Conservation (phyloP, 2,113 vertebrate species). For the Mixornis gularis region DNA sequence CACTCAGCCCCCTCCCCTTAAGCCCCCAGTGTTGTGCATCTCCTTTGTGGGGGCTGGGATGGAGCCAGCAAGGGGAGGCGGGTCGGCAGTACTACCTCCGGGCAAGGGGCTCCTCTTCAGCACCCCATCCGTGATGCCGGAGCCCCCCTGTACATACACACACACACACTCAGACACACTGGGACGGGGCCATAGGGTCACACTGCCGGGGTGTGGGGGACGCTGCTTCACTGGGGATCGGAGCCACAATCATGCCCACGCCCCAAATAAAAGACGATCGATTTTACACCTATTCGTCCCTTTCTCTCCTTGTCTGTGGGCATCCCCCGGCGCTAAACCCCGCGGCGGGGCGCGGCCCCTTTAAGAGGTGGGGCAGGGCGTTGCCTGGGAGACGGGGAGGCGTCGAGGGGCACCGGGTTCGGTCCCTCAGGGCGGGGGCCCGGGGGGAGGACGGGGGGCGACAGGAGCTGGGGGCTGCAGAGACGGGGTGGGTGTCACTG, state of each 20-base stretch:
- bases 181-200: not conserved
- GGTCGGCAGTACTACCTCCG: not conserved
- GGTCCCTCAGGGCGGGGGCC: not conserved
- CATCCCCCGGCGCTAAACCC: rapidly evolving
- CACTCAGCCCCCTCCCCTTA: not conserved
- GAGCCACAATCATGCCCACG: not conserved
- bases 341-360: not conserved
- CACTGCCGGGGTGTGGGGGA: not conserved
- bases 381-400: not conserved
- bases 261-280: not conserved
- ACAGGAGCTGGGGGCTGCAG: not conserved
- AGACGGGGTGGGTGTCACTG: not conserved
- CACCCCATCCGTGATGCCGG: not conserved
- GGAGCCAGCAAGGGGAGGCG: not conserved
- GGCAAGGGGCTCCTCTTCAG: not conserved
- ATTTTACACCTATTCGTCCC: not conserved
- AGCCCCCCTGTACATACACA: not conserved
- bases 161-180: not conserved
- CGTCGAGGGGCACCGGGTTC: not conserved
- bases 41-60: not conserved
- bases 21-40: not conserved
- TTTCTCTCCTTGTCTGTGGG: not conserved
- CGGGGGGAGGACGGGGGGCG: not conserved
- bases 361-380: not conserved
- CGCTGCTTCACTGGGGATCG: not conserved